Conservation (phyloP, 2,113 vertebrate genomes). For the Protobothrops mucrosquamatus region DNA sequence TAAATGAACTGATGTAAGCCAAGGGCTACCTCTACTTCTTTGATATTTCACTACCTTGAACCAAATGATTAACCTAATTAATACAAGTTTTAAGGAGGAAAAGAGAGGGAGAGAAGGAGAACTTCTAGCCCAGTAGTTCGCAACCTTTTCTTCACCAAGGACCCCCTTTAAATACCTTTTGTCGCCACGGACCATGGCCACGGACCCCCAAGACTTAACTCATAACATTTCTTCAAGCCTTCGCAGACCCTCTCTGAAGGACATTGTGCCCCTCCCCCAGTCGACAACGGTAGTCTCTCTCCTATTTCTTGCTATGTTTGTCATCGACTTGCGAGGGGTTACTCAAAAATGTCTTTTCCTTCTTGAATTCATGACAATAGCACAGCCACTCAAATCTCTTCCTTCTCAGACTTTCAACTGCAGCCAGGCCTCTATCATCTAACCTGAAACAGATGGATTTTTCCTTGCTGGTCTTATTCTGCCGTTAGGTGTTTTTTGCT, state of each 20-base stretch:
- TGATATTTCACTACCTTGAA: not conserved
- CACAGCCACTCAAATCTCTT: not conserved
- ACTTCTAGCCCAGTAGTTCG: not conserved
- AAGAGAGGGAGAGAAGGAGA: no score
- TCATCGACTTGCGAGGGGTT: not conserved
- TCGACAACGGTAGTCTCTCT: no score
- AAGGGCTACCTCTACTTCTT: not conserved
- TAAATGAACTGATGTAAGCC: no score
- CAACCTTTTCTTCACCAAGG: no score
- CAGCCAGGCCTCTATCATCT: conserved; percentile 20
- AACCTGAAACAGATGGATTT: conserved; percentile 49
- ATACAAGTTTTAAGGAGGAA: not conserved
- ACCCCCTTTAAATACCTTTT: no score
- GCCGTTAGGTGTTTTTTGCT: conserved; percentile 7
- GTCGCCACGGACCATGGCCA: not conserved
- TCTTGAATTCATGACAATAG: not conserved
- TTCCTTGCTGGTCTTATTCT: conserved; percentile 3
- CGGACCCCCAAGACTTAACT: not conserved
- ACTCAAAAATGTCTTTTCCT: not conserved
- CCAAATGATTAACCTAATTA: not conserved
- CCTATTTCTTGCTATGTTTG: not conserved
- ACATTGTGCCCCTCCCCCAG: no score
- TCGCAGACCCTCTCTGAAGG: not conserved
- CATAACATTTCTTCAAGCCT: not conserved
- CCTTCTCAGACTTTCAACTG: not conserved